Evolutionary conservation across 2,797 vertebrate species (phyloP).

Genomic region (Clarias platycephalus): DNA sequence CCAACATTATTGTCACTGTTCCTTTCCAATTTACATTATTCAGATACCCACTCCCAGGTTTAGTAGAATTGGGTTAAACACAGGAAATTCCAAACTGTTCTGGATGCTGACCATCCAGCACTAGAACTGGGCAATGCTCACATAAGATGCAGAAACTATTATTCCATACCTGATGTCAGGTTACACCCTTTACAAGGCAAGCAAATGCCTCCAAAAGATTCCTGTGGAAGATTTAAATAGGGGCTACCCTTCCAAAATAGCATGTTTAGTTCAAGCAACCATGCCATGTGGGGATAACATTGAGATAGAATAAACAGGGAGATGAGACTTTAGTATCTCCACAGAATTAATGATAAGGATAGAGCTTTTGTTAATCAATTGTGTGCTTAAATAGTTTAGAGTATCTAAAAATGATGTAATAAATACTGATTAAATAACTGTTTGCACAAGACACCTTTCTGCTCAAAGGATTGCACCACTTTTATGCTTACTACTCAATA

Average conservation of each 20-base stretch:
- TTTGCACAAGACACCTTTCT: neutral
- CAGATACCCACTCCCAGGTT: neutral
- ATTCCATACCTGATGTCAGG: neutral
- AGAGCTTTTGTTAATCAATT: neutral
- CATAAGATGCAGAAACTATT: neutral
- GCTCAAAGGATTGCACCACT: neutral
- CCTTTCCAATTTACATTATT: neutral
- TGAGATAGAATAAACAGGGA: neutral
- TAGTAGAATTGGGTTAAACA: neutral
- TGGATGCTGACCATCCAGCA: neutral
- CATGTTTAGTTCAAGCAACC: neutral
- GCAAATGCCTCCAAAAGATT: neutral
- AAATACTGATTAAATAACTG: neutral
- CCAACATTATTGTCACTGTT: neutral
- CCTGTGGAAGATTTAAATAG: neutral
- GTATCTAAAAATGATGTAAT: neutral
- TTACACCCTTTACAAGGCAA: neutral
- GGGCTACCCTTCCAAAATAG: neutral
- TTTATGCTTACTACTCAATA: neutral
- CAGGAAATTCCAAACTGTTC: neutral
- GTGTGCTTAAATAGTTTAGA: neutral
- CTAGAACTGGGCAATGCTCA: neutral
- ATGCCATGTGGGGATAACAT: neutral
- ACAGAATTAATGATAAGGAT: neutral
- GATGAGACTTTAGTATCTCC: neutral